Evolutionary conservation across 2,888 invertebrate species (phyloP), one percentile per base, ranked within the genome.

Genomic region (Oscheius myriophilus): DNA sequence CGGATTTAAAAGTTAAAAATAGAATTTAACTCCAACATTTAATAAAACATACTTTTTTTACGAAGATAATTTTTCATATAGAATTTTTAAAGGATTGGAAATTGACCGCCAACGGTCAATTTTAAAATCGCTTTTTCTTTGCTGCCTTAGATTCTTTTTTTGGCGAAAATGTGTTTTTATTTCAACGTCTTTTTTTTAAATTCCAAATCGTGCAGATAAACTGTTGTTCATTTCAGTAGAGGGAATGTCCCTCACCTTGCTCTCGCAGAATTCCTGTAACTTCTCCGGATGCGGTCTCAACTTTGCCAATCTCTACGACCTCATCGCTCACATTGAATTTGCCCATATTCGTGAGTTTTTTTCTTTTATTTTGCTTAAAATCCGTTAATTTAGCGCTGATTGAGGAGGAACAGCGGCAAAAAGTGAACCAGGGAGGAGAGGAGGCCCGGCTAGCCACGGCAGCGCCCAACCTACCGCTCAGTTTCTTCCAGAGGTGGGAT

Each of bases 291-390:
- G 78, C 39, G 63, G 68, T 0, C 71, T 61, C 12, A 67, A 72
- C 26, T 78, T 78, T 51, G 70, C 70, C 26, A 73, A 57, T 46
- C 63, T 69, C 41, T 75, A 78, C 46, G 78, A 78, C 54, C 73
- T 78, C 43, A 75, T 72, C 25, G 75, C 78, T 39, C 78, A 78
- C 55, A 72, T 78, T 12, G 78, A 78, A 46, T 75, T 69, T 51
- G 67, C 63, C 21, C 78, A 78, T 52, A 75, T 78, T 25, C 78
- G 76, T 76, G 49, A 59, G 72, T 66, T 57, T 39, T 41, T 51
- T n/a, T 58, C 11, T 41, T 53, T 7, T 64, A 26, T n/a, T 26
- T 23, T 11, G 7, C n/a, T 45, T 2, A 46, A 61, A 61, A 12
- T 41, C 1, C 9, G 23, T 43, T 52, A 18, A 66, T 69, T 55